Percentiles rank a stretch among this genome's conserved stretches.
Evolutionary conservation across 53 echinoderm and acorn worm genomes (phyloP).

Genomic region (Apostichopus leukothele): DNA sequence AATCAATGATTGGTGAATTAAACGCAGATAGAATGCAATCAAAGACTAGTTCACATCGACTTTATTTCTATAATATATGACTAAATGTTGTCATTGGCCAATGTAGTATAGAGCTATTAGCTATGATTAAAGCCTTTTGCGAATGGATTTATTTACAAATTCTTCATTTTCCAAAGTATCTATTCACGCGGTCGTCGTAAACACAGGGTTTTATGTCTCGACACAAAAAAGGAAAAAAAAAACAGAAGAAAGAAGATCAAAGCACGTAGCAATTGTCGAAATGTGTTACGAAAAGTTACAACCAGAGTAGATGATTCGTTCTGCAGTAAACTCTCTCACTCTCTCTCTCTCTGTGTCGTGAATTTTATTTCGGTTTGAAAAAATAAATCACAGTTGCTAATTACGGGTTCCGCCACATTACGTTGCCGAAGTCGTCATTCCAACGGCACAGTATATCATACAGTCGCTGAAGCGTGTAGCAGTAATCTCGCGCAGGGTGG

Average conservation of each 20-base stretch:
- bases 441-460: not conserved
- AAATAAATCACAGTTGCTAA: slow-evolving; percentile 14
- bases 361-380: slow-evolving; percentile 12
- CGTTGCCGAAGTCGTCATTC: slow-evolving; percentile 1
- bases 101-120: no score
- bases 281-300: slow-evolving; percentile 6
- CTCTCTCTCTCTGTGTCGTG: not conserved
- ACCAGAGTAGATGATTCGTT: slow-evolving; percentile 10
- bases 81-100: no score
- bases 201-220: not conserved
- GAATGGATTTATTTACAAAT: not conserved
- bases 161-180: not conserved
- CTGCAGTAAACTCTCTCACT: not conserved
- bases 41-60: no score
- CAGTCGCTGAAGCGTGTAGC: not conserved
- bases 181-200: not conserved
- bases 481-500: slow-evolving; percentile 10
- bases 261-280: not conserved
- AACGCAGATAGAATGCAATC: no score
- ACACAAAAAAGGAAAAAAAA: not conserved
- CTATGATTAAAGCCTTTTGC: no score
- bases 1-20: no score
- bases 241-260: not conserved
- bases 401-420: slow-evolving; percentile 18
- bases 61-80: no score